These are phyloP conservation scores for Okapia johnstoni DNA, from an alignment of 2,113 vertebrate species.

Conservation along the genomic window DNA sequence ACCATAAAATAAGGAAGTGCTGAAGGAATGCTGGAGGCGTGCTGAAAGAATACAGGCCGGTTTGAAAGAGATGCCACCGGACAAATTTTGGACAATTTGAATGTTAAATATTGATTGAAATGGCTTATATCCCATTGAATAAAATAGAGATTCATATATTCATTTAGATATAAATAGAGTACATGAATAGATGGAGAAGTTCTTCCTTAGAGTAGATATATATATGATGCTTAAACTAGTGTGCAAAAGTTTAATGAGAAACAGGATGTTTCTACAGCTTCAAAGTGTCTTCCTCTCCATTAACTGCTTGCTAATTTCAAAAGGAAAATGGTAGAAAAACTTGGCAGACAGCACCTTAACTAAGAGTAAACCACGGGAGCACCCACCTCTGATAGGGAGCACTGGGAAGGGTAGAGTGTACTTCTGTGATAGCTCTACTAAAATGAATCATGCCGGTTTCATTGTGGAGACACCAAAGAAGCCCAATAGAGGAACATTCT, in stretches of 20 bases:
- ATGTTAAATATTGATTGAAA: neutral
- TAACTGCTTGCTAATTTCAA: neutral
- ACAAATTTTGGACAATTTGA: neutral
- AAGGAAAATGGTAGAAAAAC: neutral
- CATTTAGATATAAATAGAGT: neutral
- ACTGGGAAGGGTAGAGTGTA: neutral
- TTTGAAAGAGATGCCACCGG: neutral
- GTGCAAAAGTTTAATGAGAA: neutral
- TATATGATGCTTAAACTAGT: neutral
- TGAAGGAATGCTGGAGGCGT: neutral
- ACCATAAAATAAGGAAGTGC: neutral
- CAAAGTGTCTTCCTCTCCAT: neutral
- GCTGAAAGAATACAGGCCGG: neutral
- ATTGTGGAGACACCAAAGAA: neutral
- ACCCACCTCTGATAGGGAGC: rapidly evolving
- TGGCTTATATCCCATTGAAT: neutral
- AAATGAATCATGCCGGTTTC: too few species aligned
- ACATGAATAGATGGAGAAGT: neutral
- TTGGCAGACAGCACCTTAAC: neutral
- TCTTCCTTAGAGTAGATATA: neutral
- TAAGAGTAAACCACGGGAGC: neutral
- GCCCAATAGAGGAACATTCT: neutral
- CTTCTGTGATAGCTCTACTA: neutral
- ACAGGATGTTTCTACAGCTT: neutral
- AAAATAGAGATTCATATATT: neutral